Evolutionary conservation across 2,113 vertebrate species (phyloP).

Genomic region (Emberiza fucata): DNA sequence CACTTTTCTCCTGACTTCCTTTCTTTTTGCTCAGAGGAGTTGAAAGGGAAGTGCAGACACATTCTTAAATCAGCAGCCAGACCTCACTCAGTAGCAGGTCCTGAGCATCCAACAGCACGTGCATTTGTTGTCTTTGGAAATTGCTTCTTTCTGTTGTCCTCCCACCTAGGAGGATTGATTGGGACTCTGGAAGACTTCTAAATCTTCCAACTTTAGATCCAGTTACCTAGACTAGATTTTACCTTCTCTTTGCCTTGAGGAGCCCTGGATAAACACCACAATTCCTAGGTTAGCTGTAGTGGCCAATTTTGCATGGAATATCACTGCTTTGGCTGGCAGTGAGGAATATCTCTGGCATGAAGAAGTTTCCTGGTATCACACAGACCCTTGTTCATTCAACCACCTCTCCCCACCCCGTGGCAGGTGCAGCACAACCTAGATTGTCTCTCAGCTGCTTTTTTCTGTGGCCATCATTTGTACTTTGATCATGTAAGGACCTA

Average conservation of each 20-base stretch:
- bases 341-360: neutral
- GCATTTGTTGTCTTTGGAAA: neutral
- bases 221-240: neutral
- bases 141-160: neutral
- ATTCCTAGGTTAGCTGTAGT: neutral
- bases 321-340: neutral
- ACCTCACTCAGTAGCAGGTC: neutral
- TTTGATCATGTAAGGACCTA: neutral
- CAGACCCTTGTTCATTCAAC: neutral
- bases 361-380: neutral
- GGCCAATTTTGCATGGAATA: neutral
- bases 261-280: neutral
- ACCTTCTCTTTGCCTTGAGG: neutral
- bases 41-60: neutral
- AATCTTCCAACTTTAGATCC: neutral
- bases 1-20: neutral
- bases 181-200: neutral
- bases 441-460: neutral
- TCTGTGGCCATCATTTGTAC: neutral
- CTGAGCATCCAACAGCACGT: fast-evolving
- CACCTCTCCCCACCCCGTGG: neutral
- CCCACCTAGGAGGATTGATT: neutral
- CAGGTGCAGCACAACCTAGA: neutral
- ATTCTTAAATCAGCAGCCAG: neutral
- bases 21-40: neutral